Percentiles rank a stretch among this genome's conserved stretches.
phyloP scores from a whole-genome alignment of 2,888 invertebrate species.

The Pseudoips prasinana region DNA sequence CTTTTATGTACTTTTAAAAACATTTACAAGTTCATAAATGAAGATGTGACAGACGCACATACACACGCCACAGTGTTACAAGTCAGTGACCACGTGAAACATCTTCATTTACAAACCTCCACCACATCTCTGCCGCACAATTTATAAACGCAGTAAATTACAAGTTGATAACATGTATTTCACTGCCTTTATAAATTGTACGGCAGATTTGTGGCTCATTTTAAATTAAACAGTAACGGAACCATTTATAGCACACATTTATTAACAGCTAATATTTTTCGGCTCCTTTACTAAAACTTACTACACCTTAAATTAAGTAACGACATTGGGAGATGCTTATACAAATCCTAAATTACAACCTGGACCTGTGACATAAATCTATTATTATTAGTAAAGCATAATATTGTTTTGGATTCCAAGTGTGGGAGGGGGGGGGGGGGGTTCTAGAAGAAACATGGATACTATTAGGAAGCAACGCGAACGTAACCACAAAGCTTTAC shows the following conservation, averaged over 20 bases:
- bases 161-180: too few relatives aligned
- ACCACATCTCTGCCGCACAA: slow-evolving; percentile 47
- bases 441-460: slow-evolving; percentile 64
- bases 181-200: too few relatives aligned
- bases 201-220: slow-evolving; percentile 50
- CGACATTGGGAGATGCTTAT: slow-evolving; percentile 65
- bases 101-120: slow-evolving; percentile 51
- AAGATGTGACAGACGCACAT: slow-evolving; percentile 38
- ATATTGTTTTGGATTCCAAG: slow-evolving; percentile 54
- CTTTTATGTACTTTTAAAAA: slow-evolving; percentile 77
- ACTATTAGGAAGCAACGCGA: slow-evolving; percentile 66
- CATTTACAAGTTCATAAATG: slow-evolving; percentile 51
- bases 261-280: slow-evolving; percentile 66
- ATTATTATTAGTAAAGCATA: slow-evolving; percentile 64
- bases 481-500: slow-evolving; percentile 53
- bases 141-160: too few relatives aligned
- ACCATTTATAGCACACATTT: slow-evolving; percentile 71
- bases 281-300: slow-evolving; percentile 59
- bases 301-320: slow-evolving; percentile 74
- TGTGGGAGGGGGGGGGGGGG: too few relatives aligned
- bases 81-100: slow-evolving; percentile 27
- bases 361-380: slow-evolving; percentile 74
- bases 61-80: slow-evolving; percentile 1
- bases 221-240: slow-evolving; percentile 56
- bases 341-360: slow-evolving; percentile 74